Conservation (phyloP, 2,113 vertebrate species). For the Edolisoma coerulescens region DNA sequence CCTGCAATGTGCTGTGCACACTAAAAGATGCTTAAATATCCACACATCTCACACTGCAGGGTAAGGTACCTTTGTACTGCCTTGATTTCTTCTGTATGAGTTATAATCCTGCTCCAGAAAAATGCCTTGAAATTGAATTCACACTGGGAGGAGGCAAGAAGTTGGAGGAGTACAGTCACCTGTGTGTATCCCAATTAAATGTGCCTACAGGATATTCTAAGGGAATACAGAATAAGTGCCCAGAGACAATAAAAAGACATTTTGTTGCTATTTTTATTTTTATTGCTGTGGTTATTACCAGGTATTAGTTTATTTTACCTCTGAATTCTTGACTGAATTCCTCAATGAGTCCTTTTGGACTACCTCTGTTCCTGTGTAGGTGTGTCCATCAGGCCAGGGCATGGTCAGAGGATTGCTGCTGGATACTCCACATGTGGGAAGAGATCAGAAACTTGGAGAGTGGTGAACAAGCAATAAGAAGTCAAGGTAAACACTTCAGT, state of each 20-base stretch:
- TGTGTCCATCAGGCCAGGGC: background rate
- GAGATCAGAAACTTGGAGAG: background rate
- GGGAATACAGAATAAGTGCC: background rate
- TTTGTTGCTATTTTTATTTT: background rate
- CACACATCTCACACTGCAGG: background rate
- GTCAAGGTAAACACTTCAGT: background rate
- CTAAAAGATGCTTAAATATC: background rate
- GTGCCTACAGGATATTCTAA: background rate
- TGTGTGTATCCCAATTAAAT: background rate
- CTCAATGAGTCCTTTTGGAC: background rate
- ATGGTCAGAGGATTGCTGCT: background rate
- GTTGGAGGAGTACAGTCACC: background rate
- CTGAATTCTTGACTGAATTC: background rate
- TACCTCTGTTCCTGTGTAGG: background rate
- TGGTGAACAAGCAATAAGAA: background rate
- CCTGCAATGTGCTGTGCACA: background rate
- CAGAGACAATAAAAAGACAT: background rate
- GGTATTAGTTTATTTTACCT: background rate
- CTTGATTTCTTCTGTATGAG: background rate
- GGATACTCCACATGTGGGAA: background rate
- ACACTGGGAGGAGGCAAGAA: background rate
- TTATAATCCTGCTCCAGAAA: background rate
- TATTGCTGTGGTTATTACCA: background rate
- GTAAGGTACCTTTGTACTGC: background rate
- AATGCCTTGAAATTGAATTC: background rate